Evolutionary conservation across 2,888 invertebrate genomes (phyloP), one percentile per base, ranked within the genome.

Genomic region (Autographa pulchrina): DNA sequence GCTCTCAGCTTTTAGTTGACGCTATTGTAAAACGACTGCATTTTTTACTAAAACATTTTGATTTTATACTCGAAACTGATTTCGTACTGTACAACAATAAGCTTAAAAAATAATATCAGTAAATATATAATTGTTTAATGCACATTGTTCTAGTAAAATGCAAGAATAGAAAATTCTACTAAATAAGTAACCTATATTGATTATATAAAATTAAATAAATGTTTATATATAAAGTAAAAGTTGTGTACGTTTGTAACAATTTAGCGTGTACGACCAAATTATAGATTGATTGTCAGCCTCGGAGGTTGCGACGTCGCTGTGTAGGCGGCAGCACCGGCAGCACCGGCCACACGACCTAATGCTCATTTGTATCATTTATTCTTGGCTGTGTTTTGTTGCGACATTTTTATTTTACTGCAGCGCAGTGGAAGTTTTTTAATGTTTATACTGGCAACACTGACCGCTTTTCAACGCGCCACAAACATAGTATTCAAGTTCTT

Each of bases 241-340:
- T 90, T 91, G 90, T 91, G 91, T 92, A 92, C 88, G 91, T 92
- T 92, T 91, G 86, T 91, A 89, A 85, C 88, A 86, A 82, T 79
- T 83, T 91, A 91, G 91, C 88, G 86, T 91, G 90, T 92, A 92
- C 90, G 92, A 93, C 91, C 92, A 92, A 92, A 86, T 89, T 88
- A 86, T 85, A 85, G 85, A 87, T 86, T 85, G 83, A 85, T 85
- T 87, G 85, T 81, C 72, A 69, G 85, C 85, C 84, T 86, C 82
- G 71, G 83, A 81, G 84, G 85, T 86, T 86, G 86, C 83, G 80
- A 82, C 79, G 78, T 85, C 76, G 72, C 73, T 86, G 83, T 86
- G 81, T 91, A 89, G 88, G 73, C 76, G 72, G 83, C 91, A 91
- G 90, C 76, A 82, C n/a, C n/a, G n/a, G n/a, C 3, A 25, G 88